These are phyloP conservation scores for Adelges cooleyi DNA, from an alignment of 1,140 invertebrate genomes.

Conservation along the genomic window DNA sequence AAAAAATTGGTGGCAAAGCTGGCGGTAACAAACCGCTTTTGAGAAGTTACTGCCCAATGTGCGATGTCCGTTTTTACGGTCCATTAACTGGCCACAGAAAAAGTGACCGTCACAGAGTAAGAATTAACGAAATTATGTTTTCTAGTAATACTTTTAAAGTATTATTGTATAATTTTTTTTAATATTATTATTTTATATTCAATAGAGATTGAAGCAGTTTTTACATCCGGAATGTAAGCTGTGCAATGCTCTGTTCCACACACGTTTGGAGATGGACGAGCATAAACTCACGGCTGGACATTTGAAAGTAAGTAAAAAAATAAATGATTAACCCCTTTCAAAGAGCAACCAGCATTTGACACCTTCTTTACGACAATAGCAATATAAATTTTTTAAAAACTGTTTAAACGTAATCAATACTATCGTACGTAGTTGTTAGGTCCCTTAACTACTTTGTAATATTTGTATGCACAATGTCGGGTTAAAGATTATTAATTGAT, in stretches of 20 bases:
- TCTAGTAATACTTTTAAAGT: too few species aligned
- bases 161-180: not conserved
- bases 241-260: constrained; percentile 67
- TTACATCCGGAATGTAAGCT: constrained; percentile 63
- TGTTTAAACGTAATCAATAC: not conserved
- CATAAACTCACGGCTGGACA: constrained; percentile 55
- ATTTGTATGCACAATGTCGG: too few species aligned
- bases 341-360: too few species aligned
- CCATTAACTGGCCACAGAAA: constrained; percentile 65
- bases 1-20: not conserved
- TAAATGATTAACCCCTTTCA: not conserved
- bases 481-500: too few species aligned
- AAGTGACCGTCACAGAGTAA: constrained; percentile 52
- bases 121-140: not conserved
- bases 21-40: not conserved
- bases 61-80: constrained; percentile 64
- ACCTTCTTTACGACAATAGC: not conserved
- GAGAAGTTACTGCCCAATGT: constrained; percentile 65
- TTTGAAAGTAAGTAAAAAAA: constrained; percentile 43
- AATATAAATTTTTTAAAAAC: not conserved
- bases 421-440: too few species aligned
- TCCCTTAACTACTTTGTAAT: too few species aligned
- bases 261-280: constrained; percentile 57
- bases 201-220: constrained; percentile 68
- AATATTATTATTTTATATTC: not conserved